Evolutionary conservation across 2,797 vertebrate genomes (phyloP).

Genomic region (Artibeus jamaicensis): DNA sequence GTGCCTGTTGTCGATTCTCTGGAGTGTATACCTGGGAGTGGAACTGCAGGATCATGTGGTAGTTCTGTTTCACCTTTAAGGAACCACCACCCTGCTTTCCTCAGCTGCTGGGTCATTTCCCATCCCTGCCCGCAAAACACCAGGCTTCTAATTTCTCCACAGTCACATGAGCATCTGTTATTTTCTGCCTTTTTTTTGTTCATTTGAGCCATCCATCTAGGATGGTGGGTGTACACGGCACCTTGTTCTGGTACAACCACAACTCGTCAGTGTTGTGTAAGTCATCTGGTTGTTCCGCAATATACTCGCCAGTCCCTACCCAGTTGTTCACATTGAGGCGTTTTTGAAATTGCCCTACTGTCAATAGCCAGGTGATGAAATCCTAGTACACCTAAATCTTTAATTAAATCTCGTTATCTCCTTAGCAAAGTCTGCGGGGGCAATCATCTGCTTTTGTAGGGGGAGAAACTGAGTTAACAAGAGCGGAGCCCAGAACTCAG

Average conservation of each 20-base stretch:
- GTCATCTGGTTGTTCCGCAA: neutral
- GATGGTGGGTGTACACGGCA: neutral
- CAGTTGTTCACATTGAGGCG: neutral
- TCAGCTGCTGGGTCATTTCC: neutral
- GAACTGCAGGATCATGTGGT: neutral
- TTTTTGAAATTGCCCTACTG: slow-evolving; percentile 12
- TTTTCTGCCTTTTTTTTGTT: neutral
- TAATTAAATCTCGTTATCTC: slow-evolving; percentile 33
- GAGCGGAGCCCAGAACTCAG: neutral
- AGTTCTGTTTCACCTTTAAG: neutral
- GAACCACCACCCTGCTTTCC: neutral
- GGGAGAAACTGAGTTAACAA: neutral
- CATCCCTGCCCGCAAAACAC: neutral
- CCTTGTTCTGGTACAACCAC: neutral
- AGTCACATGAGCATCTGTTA: neutral
- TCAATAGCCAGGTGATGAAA: neutral
- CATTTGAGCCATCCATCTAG: neutral
- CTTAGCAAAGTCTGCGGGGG: neutral
- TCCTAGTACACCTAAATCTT: neutral
- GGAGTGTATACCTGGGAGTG: neutral
- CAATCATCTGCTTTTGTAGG: neutral
- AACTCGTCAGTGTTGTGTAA: neutral
- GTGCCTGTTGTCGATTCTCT: neutral
- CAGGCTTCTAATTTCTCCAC: neutral
- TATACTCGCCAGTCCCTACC: neutral